Base-by-base conservation (phyloP, 2,797 vertebrate species). In the Ceryle rudis region DNA sequence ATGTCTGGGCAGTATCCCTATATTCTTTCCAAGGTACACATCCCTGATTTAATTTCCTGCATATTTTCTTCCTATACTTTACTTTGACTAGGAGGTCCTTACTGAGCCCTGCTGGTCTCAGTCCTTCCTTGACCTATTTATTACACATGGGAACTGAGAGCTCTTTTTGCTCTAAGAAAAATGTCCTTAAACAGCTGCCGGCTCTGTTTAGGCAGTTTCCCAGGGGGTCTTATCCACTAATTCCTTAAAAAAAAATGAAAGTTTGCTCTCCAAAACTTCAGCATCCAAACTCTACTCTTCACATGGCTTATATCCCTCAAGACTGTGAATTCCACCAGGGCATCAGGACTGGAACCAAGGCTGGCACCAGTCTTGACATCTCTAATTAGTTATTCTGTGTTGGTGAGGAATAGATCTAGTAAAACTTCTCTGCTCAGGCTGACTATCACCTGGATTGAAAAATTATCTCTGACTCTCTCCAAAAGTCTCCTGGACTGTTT, bases 61-160 rank as follows among this genome's bases (percentile, higher is more conserved):
- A 1, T 4, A 47, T 61, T 91, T 86, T 83, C 12, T 54, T 65
- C 35, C 62, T 67, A 10, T 26, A 39, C 15, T 72, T 80, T 31
- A 23, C 9, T 65, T 89, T 73, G 39, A 60, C 5, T n/a, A 25
- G 11, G 10, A 74, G 7, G 3, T 46, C 14, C 18, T 85, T 14
- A 14, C 4, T 58, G 13, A 86, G 0, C 14, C 5, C 5, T 28
- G 11, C 23, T 65, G 22, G 9, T 65, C 58, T 72, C 31, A 65
- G 35, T 6, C 14, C 15, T 83, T 77, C 22, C 18, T 55, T 75
- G 22, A 37, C 22, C 5, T 10, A 77, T 35, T 83, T 69, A 42
- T 60, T 71, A 37, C 12, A 15, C 0, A 0, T 20, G 29, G 22
- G 18, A 47, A 74, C 62, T 0, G 0, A 89, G 44, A 60, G 9